Conservation (phyloP, 1,140 invertebrate species). For the Eufriesea mexicana region DNA sequence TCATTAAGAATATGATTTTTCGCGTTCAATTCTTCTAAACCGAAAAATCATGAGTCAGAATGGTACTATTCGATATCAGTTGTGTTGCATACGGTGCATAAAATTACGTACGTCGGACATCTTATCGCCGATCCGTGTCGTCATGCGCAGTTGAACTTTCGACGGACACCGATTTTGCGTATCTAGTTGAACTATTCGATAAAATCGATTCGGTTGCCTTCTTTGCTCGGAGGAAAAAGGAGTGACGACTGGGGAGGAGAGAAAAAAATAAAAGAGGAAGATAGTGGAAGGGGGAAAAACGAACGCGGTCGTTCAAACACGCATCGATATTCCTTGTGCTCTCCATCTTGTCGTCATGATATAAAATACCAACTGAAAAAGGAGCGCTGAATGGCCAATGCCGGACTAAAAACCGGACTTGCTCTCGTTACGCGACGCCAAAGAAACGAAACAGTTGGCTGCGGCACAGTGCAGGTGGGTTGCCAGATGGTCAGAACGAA, state of each 20-base stretch:
- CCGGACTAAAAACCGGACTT: conserved; percentile 54
- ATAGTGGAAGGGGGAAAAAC: background rate
- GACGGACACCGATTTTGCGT: background rate
- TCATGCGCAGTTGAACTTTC: background rate
- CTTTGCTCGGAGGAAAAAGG: background rate
- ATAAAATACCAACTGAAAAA: conserved; percentile 48
- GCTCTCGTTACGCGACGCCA: conserved; percentile 38
- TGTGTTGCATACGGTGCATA: too few species aligned
- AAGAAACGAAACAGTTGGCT: conserved; percentile 53
- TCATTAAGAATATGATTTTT: too few species aligned
- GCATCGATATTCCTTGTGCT: background rate
- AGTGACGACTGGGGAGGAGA: fast-evolving
- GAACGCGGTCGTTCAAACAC: background rate
- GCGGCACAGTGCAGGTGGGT: conserved; percentile 54
- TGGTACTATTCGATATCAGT: too few species aligned
- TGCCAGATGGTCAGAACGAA: conserved; percentile 56
- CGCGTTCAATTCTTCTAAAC: too few species aligned
- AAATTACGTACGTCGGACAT: too few species aligned
- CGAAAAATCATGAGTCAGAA: too few species aligned
- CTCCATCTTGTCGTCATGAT: conserved; percentile 21
- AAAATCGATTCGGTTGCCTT: background rate
- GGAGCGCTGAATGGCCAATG: conserved; percentile 24
- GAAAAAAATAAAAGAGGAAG: too few species aligned
- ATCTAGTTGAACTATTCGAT: background rate
- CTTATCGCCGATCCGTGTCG: background rate